Percentiles rank a stretch among this genome's conserved stretches.
Evolutionary conservation across 92 coral and sea anemone species (phyloP).

Genomic region (Bergia sp.): DNA sequence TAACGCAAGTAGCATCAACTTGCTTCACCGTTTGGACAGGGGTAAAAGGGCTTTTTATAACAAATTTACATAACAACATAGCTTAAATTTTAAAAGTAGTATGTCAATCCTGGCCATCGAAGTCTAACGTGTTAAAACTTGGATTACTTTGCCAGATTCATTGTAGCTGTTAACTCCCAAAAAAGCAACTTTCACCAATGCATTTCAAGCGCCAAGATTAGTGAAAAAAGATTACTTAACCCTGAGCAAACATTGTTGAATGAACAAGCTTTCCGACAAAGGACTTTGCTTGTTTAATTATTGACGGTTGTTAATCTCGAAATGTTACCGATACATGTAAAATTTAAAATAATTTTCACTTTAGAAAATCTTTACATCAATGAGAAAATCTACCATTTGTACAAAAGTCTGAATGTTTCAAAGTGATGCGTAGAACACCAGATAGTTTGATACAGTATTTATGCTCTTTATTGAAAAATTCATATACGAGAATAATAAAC

Average conservation of each 20-base stretch:
- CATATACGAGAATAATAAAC: background rate
- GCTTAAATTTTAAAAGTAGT: too few species aligned
- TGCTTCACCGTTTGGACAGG: background rate
- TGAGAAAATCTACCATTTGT: background rate
- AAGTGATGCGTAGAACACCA: background rate
- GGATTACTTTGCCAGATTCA: too few species aligned
- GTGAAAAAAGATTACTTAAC: background rate
- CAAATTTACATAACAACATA: too few species aligned
- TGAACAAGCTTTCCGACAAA: slow-evolving; percentile 6
- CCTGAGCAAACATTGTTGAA: background rate
- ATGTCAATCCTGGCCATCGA: too few species aligned
- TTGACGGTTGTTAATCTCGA: background rate
- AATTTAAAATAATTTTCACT: slow-evolving; percentile 3
- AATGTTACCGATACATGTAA: slow-evolving; percentile 9
- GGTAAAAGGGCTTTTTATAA: too few species aligned
- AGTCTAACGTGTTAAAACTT: too few species aligned
- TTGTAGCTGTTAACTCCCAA: too few species aligned
- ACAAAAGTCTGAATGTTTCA: background rate
- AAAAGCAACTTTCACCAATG: background rate
- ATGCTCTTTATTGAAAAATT: slow-evolving; percentile 1
- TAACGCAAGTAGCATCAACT: too few species aligned
- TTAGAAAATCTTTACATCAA: background rate
- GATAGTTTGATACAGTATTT: background rate
- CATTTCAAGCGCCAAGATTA: background rate
- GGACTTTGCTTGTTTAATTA: background rate